Conservation (phyloP, 2,888 invertebrate genomes). For the Tipula helvola region DNA sequence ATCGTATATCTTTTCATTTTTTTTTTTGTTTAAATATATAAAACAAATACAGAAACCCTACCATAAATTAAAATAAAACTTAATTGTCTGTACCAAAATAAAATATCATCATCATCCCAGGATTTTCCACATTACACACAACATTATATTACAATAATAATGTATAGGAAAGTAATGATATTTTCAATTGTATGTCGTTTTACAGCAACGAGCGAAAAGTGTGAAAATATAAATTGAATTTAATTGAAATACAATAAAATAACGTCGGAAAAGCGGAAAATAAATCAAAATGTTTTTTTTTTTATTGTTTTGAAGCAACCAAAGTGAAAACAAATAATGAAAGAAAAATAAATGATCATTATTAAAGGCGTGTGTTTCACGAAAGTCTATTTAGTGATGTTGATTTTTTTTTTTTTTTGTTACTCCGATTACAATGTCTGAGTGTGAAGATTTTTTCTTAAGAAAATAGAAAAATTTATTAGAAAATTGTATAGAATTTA, state of each 20-base stretch:
- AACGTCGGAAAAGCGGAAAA: not conserved
- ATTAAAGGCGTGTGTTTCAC: not conserved
- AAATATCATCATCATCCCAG: not conserved
- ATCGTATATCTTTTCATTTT: not conserved
- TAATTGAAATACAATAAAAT: not conserved
- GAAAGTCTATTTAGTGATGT: not conserved
- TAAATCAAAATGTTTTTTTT: not conserved
- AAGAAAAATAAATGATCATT: not conserved
- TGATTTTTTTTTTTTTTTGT: not conserved
- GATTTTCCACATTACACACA: not conserved
- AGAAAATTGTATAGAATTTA: not conserved
- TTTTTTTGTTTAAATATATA: not conserved
- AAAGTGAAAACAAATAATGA: not conserved
- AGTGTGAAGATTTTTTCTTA: not conserved
- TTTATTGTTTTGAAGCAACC: not conserved
- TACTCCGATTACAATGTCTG: not conserved
- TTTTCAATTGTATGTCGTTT: not conserved
- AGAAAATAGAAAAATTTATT: not conserved
- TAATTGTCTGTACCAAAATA: not conserved
- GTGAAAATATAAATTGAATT: not conserved
- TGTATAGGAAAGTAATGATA: not conserved
- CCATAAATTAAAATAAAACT: not conserved
- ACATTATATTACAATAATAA: not conserved
- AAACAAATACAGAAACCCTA: not conserved
- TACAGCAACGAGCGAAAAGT: not conserved